These are phyloP conservation scores for Mesocentrotus franciscanus DNA, from an alignment of 53 echinoderm and acorn worm genomes.

Conservation along the genomic window DNA sequence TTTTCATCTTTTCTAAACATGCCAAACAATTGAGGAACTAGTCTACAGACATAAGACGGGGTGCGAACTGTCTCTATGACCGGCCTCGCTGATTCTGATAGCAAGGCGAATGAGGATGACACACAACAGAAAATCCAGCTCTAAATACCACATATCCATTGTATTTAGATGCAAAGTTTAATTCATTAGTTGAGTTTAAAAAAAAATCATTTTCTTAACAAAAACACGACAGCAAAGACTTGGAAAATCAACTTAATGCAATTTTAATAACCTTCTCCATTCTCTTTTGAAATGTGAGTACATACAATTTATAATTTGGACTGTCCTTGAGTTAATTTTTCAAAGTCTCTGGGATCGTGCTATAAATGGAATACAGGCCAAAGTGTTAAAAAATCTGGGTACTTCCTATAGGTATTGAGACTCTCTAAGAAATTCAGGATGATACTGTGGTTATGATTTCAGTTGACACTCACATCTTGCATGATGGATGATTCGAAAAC, in stretches of 20 bases:
- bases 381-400: background rate
- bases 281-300: no score
- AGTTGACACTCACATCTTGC: background rate
- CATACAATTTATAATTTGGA: no score
- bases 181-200: background rate
- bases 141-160: background rate
- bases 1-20: constrained; percentile 67
- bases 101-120: background rate
- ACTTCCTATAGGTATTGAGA: background rate
- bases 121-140: background rate
- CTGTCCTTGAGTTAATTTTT: no score
- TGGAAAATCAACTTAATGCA: no score
- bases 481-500: constrained; percentile 7
- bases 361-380: background rate
- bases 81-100: background rate
- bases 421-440: background rate
- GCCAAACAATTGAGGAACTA: background rate
- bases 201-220: background rate
- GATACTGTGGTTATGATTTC: background rate
- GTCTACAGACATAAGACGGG: constrained; percentile 22
- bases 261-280: no score
- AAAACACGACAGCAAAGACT: no score
- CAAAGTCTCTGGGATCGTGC: no score
- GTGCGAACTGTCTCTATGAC: background rate
- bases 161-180: background rate